Evolutionary conservation across 2,888 invertebrate species (phyloP), one percentile per base, ranked within the genome.

Genomic region (Harpalus rufipes): DNA sequence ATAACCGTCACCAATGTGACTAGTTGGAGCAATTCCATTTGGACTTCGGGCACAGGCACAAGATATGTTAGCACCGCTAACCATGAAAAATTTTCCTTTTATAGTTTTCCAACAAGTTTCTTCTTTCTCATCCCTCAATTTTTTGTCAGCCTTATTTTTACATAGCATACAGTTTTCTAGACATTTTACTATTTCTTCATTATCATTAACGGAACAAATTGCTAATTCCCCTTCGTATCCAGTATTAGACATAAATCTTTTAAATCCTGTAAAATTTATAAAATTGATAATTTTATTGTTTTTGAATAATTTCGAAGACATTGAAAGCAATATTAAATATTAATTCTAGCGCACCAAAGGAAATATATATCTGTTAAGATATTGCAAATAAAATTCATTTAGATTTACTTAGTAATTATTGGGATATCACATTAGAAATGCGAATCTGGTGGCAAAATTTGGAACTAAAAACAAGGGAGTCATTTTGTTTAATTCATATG

Each of bases 1-100:
- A 89, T 94, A 95, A 39, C 97, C 97, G 90, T 97, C 96, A 0
- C 96, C 96, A 58, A 96, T 91, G 90, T 97, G 96, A 89, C 95
- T 94, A 88, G 93, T 94, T 0, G 96, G 96, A 65, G 96, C 95
- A 87, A 96, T 94, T 68, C 97, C 97, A 88, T 94, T 93, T 0
- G 96, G 96, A 88, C 94, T 94, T 86, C 95, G 93, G 16, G 93
- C 92, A 89, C 96, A 96, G 32, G 95, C 94, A 89, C 96, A 96
- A 59, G 95, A 95, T 72, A 96, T 94, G 88, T 96, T 95, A 21
- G 96, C 95, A 76, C 95, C 94, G 88, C 95, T 96, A 14, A 97
- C 94, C 92, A 96, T 96, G 87, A 95, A 94, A 90, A 94, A 96
- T 89, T 93, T 94, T 0, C 96, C 96, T 85, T 93, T 92, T 12